Evolutionary conservation across 1,140 invertebrate genomes (phyloP), one percentile per base, ranked within the genome.

Genomic region (Coptotermes formosanus): DNA sequence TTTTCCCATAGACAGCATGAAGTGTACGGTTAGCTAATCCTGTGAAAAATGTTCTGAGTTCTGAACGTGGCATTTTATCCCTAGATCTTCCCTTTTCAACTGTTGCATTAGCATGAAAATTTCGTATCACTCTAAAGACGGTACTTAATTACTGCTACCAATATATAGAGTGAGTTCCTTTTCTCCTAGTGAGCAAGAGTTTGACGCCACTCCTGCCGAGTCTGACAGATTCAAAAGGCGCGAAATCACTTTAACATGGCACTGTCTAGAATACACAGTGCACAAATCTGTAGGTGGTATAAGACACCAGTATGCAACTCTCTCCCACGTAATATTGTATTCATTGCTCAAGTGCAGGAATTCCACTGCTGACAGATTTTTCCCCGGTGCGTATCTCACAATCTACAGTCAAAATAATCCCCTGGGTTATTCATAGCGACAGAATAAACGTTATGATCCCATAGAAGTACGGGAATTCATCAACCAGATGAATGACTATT

Each of bases 41-140:
- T 75, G 64, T 75, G 64, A 75, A 30, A 75, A 75, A 75, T 75
- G 64, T 69, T 69, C 64, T 12, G 23, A 69, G 64, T 69, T n/a
- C 64, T 16, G 16, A 75, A 75, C 64, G 11, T 75, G 25, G 25
- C 64, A n/a, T n/a, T 75, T 30, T 75, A 75, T 75, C 64, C 1
- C n/a, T 16, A 21, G 11, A 8, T 64, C 19, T 21, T 64, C 59
- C 25, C 14, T 19, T 30, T 8, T 75, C 64, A 75, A 75, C 64
- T 75, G 64, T 75, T 75, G 64, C 64, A 75, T 75, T 16, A 75
- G 25, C 64, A 30, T 30, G 4, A 12, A 9, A 3, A 75, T 75
- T 55, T 21, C 25, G 30, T 8, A 75, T 75, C 64, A 75, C 25
- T 25, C 1, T 75, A 30, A 30, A 8, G 64, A 75, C 14, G 0